These are phyloP conservation scores for Trichechus manatus DNA, from an alignment of 2,113 vertebrate genomes.

Conservation along the genomic window DNA sequence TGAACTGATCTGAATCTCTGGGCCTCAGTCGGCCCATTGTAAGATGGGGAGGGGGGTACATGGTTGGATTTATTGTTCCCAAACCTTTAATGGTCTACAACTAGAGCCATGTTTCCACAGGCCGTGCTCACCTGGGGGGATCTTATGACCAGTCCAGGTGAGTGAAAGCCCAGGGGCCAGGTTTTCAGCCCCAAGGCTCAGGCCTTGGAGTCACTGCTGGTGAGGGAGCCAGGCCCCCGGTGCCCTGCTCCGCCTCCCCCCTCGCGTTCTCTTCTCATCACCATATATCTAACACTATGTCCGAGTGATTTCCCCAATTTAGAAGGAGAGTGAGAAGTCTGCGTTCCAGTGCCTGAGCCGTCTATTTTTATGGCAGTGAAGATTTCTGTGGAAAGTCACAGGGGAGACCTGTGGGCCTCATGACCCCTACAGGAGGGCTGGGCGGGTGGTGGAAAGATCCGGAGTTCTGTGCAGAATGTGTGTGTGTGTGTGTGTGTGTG, in stretches of 20 bases:
- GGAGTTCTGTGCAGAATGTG: neutral
- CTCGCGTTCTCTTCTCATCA: conserved; percentile 70
- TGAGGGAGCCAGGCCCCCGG: conserved; percentile 65
- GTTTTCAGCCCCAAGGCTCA: neutral
- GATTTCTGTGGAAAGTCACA: conserved; percentile 82
- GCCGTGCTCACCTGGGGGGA: conserved; percentile 72
- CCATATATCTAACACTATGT: conserved; percentile 77
- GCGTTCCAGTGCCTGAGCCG: conserved; percentile 77
- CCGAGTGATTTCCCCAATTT: conserved; percentile 79
- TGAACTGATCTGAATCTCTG: neutral
- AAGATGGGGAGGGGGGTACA: conserved; percentile 67
- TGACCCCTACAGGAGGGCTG: conserved; percentile 14
- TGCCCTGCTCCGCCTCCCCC: neutral
- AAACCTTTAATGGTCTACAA: conserved; percentile 78
- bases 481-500: neutral
- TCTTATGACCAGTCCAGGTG: conserved; percentile 54
- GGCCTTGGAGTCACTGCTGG: conserved; percentile 75
- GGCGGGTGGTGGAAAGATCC: conserved; percentile 64
- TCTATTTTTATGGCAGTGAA: conserved; percentile 84
- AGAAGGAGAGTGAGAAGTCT: conserved; percentile 84
- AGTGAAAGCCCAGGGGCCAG: neutral
- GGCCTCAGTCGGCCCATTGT: neutral
- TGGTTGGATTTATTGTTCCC: conserved; percentile 80
- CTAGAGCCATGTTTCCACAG: conserved; percentile 77
- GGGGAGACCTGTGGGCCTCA: conserved; percentile 55